Base-by-base conservation (phyloP, 2,113 vertebrate genomes). In the Acrocephalus arundinaceus region DNA sequence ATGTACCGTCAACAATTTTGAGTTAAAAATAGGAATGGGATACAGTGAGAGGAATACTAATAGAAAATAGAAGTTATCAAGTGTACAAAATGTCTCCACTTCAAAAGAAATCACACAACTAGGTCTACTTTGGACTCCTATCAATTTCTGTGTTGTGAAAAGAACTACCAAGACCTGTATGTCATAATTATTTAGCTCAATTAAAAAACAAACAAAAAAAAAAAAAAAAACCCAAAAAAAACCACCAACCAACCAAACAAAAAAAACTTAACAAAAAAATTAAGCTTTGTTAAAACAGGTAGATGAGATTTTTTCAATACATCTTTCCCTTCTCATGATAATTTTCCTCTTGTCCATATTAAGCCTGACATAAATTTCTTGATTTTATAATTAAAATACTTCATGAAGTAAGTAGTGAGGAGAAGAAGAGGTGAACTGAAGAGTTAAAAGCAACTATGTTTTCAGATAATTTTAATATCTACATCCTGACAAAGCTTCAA, bases 1-100 rank as follows among this genome's bases (percentile, higher is more conserved):
- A 80, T 45, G 16, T 49, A 39, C 30, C 0, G 0, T 30, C 2
- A 4, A 62, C 1, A 54, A 62, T 74, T 82, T 89, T 71, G 19
- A 41, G 33, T 62, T 45, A 73, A 54, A 82, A 74, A 55, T 41
- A 91, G 3, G 28, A 66, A 81, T 8, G 18, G 13, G 13, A 77
- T 54, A n/a, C 5, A 55, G 33, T 45, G 37, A 75, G 13, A 59
- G 7, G 28, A 85, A 77, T 30, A 41, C 3, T 75, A 46, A 52
- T 15, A 49, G 31, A 51, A 94, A 87, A 49, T 7, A 8, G 12
- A n/a, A 67, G 15, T 33, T 79, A 10, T 27, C 16, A 85, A 83
- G 6, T 21, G 3, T 6, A 1, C 12, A 93, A 78, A 62, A 72
- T 37, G 3, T 46, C 79, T 71, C 22, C 6, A 54, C 15, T 71